These are phyloP conservation scores for Macropis europaea DNA, from an alignment of 2,888 invertebrate genomes.

Conservation along the genomic window DNA sequence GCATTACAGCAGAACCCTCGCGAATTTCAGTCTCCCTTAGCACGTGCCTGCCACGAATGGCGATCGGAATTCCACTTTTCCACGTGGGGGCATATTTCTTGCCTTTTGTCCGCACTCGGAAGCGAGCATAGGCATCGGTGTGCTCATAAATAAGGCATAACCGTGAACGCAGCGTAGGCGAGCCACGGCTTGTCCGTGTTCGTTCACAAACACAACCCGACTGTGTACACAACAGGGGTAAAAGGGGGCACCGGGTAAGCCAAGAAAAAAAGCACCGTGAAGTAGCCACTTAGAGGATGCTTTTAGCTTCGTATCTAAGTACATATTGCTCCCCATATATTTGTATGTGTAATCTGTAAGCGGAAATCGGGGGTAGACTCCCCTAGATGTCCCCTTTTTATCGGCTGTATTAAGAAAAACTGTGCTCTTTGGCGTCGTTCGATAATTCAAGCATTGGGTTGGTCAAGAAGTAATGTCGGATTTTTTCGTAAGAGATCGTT, in stretches of 20 bases:
- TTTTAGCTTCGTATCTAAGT: constrained; percentile 18
- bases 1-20: not conserved
- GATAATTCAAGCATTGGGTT: too few species aligned
- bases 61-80: constrained; percentile 39
- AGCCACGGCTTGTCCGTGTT: constrained; percentile 10
- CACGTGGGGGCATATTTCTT: constrained; percentile 30
- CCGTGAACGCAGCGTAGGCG: constrained; percentile 45
- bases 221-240: constrained; percentile 8
- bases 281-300: constrained; percentile 15
- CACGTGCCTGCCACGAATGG: constrained; percentile 10
- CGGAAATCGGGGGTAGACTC: not conserved
- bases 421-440: too few species aligned
- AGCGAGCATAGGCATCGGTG: constrained; percentile 30
- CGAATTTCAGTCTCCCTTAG: constrained; percentile 5
- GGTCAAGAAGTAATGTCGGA: not conserved
- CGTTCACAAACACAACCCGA: not conserved
- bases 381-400: not conserved
- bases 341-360: not conserved
- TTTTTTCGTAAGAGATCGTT: constrained; percentile 31
- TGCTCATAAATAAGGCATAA: constrained; percentile 58
- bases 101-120: constrained; percentile 39
- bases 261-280: not conserved
- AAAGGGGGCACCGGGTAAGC: not conserved
- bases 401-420: not conserved
- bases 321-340: constrained; percentile 2